Evolutionary conservation across 2,113 vertebrate genomes (phyloP), one percentile per base, ranked within the genome.

Genomic region (Struthio camelus): DNA sequence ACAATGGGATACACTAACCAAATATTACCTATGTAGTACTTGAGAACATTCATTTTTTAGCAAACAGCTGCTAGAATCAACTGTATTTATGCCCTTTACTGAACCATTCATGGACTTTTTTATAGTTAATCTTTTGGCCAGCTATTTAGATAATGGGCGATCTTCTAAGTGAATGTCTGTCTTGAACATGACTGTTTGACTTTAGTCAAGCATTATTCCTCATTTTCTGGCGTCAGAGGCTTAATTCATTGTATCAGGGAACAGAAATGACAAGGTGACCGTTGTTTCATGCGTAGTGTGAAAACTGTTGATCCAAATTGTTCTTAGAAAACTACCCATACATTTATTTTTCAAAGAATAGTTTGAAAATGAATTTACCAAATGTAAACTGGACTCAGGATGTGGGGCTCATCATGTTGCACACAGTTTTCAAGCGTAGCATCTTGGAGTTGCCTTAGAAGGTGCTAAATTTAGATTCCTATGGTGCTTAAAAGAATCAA

Each of bases 11-110:
- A 28, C 36, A 9, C 40, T 87, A 61, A 72, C 70, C 70, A 92
- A 85, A 25, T n/a, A 73, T 44, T 91, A 91, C 86, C 83, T 82
- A 69, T 2, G 0, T 3, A 42, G 56, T 73, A 20, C 40, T 91
- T 82, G 62, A 87, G 70, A 87, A 46, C 27, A 42, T 50, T 91
- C 46, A 15, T 73, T 90, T 78, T 87, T 92, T 54, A 85, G 66
- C 53, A 91, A 92, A 58, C 80, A 96, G 80, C 78, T 95, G 70
- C 65, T 85, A 25, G 58, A 58, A 32, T 87, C 50, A 76, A 27
- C 48, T 24, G 5, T 6, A 1, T 81, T 76, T 67, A 38, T 75
- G 36, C 28, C 28, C 65, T 90, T 79, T 72, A 22, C 36, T 82
- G 62, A 54, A 54, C 44, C 28, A 34, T 73, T 82, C 23, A 2